phyloP scores from a whole-genome alignment of 2,113 vertebrate genomes.

The Anas platyrhynchos region DNA sequence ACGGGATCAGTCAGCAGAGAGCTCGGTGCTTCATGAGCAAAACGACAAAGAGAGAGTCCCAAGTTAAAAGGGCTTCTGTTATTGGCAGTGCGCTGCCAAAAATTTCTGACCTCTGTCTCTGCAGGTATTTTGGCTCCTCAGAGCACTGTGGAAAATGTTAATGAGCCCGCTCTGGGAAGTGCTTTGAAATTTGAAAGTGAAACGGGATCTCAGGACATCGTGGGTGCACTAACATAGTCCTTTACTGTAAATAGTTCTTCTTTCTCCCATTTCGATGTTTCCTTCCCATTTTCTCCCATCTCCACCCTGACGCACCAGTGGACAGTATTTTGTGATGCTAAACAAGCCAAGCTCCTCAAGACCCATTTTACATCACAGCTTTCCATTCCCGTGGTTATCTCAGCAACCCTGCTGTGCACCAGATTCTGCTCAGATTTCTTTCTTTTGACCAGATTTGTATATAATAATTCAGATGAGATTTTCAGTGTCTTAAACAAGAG shows the following conservation, averaged over 20 bases:
- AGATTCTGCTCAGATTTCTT: neutral
- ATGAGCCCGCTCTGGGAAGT: neutral
- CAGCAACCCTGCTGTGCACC: neutral
- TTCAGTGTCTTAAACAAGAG: neutral
- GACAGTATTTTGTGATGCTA: neutral
- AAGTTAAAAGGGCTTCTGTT: neutral
- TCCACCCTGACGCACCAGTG: neutral
- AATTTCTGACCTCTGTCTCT: neutral
- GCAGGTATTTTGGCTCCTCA: neutral
- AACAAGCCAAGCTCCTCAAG: neutral
- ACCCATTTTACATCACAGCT: neutral
- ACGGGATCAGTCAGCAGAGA: neutral
- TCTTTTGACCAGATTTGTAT: neutral
- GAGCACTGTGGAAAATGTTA: neutral
- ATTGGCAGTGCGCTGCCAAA: neutral
- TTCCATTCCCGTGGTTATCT: neutral
- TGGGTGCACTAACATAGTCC: neutral
- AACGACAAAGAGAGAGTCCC: neutral
- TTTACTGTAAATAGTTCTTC: neutral
- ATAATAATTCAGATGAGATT: neutral
- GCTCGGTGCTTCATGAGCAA: fast-evolving
- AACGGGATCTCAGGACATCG: fast-evolving
- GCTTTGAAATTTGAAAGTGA: neutral
- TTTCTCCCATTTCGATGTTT: neutral
- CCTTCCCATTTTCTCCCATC: neutral